These are phyloP conservation scores for Novumbra hubbsi DNA, from an alignment of 2,797 vertebrate genomes.

Conservation along the genomic window DNA sequence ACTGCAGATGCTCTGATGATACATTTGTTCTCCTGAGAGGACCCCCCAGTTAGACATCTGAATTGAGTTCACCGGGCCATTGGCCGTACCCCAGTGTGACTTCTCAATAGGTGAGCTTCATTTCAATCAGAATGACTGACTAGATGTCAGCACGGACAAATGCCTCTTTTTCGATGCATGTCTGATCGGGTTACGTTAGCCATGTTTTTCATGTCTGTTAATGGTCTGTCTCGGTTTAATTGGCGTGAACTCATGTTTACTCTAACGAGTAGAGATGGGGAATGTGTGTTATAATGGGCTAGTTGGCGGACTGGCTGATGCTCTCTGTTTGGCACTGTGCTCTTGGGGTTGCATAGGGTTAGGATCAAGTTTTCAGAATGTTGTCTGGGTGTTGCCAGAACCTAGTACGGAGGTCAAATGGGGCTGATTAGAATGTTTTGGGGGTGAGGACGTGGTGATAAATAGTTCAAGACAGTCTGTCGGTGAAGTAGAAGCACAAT, in stretches of 20 bases:
- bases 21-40: not conserved
- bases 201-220: constrained; percentile 5
- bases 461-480: constrained; percentile 17
- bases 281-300: constrained; percentile 20
- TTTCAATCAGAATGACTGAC: not conserved
- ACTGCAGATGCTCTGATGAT: not conserved
- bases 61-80: not conserved
- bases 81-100: not conserved
- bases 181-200: not conserved
- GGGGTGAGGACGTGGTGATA: constrained; percentile 5
- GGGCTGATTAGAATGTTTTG: constrained; percentile 5
- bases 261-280: constrained; percentile 18
- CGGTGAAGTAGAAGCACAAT: constrained; percentile 41
- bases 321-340: not conserved
- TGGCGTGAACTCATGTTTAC: constrained; percentile 32
- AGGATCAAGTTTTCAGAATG: not conserved
- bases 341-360: not conserved
- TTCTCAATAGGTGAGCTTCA: not conserved
- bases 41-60: not conserved
- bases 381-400: constrained; percentile 17
- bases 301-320: constrained; percentile 3
- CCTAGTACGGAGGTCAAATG: not conserved
- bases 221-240: constrained; percentile 22
- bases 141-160: not conserved
- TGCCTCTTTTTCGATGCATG: not conserved